Conservation (phyloP, 2,113 vertebrate genomes). For the Rhinolophus sinicus region DNA sequence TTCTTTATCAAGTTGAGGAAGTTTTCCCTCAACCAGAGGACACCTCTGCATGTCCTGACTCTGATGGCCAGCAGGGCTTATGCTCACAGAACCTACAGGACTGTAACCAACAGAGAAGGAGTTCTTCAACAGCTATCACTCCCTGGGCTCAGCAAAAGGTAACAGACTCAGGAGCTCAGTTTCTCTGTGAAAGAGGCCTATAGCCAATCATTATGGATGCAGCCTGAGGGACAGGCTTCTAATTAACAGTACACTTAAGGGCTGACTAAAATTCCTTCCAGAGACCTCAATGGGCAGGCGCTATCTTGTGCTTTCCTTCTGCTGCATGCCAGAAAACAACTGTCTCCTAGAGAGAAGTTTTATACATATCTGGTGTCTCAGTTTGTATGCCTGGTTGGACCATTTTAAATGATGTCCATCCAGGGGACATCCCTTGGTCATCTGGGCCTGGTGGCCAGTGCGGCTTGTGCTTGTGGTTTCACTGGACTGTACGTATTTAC, state of each 20-base stretch:
- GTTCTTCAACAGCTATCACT: neutral
- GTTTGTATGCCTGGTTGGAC: neutral
- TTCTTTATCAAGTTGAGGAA: neutral
- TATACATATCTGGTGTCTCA: neutral
- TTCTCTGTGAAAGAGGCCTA: neutral
- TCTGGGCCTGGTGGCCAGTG: neutral
- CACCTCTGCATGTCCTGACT: neutral
- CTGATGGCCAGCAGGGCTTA: neutral
- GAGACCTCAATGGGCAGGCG: neutral
- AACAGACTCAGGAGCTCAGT: neutral
- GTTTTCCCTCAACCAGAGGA: neutral
- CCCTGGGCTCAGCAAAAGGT: neutral
- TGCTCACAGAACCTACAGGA: neutral
- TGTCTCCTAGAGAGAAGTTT: neutral
- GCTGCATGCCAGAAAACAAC: too few relatives aligned
- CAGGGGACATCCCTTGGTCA: neutral
- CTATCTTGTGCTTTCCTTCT: neutral
- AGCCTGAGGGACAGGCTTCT: neutral
- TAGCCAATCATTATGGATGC: too few relatives aligned
- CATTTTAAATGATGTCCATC: neutral
- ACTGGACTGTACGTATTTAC: neutral
- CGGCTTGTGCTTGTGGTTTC: neutral
- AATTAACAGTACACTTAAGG: neutral
- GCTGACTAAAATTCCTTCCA: neutral
- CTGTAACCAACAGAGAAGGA: neutral